Evolutionary conservation across 1,140 invertebrate genomes (phyloP).

Genomic region (Dinoponera quadriceps): DNA sequence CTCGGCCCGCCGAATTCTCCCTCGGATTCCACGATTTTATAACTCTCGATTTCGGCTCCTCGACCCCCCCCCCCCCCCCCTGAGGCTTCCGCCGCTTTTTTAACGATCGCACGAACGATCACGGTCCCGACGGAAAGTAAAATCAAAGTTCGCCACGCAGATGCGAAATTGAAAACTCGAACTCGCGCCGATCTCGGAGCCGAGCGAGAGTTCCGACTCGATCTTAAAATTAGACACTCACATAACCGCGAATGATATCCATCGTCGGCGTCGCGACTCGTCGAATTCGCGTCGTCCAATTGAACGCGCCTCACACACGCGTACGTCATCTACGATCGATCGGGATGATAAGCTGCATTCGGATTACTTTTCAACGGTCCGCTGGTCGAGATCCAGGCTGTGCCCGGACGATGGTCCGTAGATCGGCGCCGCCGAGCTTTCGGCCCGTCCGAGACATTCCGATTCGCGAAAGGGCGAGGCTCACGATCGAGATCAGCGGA

Average conservation of each 20-base stretch:
- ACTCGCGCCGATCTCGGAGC: no score
- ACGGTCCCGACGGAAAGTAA: no score
- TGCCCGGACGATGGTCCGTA: background rate
- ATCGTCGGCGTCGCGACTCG: constrained; percentile 65
- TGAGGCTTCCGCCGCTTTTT: background rate
- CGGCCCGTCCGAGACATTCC: background rate
- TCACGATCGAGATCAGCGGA: constrained; percentile 21
- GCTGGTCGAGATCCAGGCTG: background rate
- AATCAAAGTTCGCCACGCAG: no score
- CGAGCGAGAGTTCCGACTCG: background rate
- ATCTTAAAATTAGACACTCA: constrained; percentile 73
- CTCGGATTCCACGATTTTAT: constrained; percentile 11
- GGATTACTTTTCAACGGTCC: background rate
- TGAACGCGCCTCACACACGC: constrained; percentile 37
- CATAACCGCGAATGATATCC: constrained; percentile 82
- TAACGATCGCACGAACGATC: no score
- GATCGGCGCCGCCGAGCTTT: background rate
- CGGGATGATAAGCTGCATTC: background rate
- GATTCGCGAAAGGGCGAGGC: background rate
- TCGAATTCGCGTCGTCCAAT: constrained; percentile 52
- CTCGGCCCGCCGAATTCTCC: background rate
- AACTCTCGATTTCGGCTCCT: background rate
- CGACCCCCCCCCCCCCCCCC: background rate
- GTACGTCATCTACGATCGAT: background rate
- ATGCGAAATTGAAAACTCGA: no score